These are phyloP conservation scores for Squalus acanthias DNA, from an alignment of 2,797 vertebrate species.

Conservation along the genomic window DNA sequence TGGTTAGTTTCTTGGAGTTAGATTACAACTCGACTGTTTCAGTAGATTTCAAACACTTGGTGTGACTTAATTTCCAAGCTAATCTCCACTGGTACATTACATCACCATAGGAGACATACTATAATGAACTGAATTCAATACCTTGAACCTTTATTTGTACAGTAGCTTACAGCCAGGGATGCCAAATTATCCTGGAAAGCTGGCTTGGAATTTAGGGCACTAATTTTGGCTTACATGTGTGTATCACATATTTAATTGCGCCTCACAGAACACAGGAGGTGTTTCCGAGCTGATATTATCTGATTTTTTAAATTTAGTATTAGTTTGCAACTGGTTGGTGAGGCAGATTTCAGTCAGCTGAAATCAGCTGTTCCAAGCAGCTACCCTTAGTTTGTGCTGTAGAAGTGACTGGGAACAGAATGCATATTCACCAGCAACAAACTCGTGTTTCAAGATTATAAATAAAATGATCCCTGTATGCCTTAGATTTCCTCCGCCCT, in stretches of 20 bases:
- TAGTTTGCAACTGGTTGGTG: background rate
- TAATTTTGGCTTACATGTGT: background rate
- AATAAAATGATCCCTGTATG: background rate
- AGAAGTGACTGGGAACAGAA: background rate
- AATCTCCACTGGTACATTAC: background rate
- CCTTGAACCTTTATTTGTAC: background rate
- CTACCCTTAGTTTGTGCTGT: background rate
- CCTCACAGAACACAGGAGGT: background rate
- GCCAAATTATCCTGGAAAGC: background rate
- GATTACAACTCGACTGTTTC: background rate
- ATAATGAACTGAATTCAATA: background rate
- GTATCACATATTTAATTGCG: background rate
- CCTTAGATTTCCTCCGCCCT: background rate
- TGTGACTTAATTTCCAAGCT: conserved; percentile 9
- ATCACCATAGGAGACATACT: background rate
- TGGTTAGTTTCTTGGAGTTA: background rate
- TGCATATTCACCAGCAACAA: background rate
- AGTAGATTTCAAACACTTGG: background rate
- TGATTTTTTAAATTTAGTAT: background rate
- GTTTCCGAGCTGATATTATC: background rate
- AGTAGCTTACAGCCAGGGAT: background rate
- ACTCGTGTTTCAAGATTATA: background rate
- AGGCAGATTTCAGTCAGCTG: background rate
- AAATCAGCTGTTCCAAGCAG: background rate
- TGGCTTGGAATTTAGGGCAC: background rate